phyloP scores from a whole-genome alignment of 2,888 invertebrate species.

The Desoria tigrina region DNA sequence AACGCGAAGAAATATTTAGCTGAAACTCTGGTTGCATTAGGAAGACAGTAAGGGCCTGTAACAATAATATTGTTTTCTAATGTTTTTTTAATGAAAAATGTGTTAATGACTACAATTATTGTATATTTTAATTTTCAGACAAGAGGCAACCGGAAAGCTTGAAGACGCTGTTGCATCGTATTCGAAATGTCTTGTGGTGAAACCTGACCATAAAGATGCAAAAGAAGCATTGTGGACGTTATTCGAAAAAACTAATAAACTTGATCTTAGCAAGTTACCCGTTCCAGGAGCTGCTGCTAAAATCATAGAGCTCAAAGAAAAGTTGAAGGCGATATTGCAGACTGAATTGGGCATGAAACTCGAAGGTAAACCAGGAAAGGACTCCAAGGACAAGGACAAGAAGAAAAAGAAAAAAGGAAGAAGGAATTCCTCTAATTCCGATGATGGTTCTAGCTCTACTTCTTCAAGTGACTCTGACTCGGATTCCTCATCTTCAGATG shows the following conservation, averaged over 20 bases:
- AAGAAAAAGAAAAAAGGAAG: conserved; percentile 68
- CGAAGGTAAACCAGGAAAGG: conserved; percentile 50
- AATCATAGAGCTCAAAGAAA: conserved; percentile 67
- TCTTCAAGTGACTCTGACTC: conserved; percentile 35
- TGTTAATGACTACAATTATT: no score
- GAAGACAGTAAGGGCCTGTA: conserved; percentile 64
- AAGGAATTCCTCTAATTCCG: conserved; percentile 56
- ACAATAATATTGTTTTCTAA: no score
- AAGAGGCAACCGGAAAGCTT: conserved; percentile 81
- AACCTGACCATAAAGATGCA: conserved; percentile 85
- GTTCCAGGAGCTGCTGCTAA: conserved; percentile 53
- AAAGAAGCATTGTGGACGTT: conserved; percentile 44
- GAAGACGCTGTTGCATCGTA: conserved; percentile 57
- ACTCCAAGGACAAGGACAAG: conserved; percentile 70
- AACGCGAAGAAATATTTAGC: conserved; percentile 93
- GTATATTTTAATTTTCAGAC: conserved; percentile 61
- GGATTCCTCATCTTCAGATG: conserved; percentile 35
- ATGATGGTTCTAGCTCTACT: conserved; percentile 41
- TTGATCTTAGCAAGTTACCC: conserved; percentile 40
- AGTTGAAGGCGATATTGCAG: conserved; percentile 67
- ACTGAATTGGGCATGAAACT: conserved; percentile 33
- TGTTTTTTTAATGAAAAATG: no score
- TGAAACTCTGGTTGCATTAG: conserved; percentile 86
- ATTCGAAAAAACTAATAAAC: conserved; percentile 40
- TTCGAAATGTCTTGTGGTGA: conserved; percentile 75